Base-by-base conservation (phyloP, 2,797 vertebrate genomes). In the Acropternis orthonyx region DNA sequence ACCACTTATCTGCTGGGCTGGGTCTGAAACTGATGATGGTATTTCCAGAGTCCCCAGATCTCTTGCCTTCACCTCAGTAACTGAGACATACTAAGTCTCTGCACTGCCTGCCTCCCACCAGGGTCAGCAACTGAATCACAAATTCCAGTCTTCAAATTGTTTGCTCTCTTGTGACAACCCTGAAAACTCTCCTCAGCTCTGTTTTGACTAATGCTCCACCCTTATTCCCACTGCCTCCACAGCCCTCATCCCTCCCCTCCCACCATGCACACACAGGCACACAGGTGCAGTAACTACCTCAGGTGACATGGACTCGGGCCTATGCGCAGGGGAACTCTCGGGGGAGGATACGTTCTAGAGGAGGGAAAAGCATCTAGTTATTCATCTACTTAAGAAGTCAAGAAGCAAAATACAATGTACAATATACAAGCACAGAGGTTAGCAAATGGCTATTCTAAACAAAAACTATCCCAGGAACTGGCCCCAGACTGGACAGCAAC, bases 321-420 rank as follows among this genome's bases (percentile, higher is more conserved):
- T 98, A 97, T 99, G 99, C 41, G 98, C 98, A 97, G 99, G 99
- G 97, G 99, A 99, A 48, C 98, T 98, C 98, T 99, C 99, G 7
- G 99, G 99, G 95, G 99, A 99, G 74, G 99, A 99, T 95, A 99
- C 99, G 98, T 99, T 99, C 99, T 99, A 97, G 93, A 98, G 96
- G 97, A 97, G 94, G 97, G 93, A 98, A 98, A 98, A 98, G 96
- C 95, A 98, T 96, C 95, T 97, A 91, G 95, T 98, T 98, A 98
- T 96, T 97, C 92, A 97, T 95, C 94, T 97, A 95, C 89, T 97
- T 93, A 56, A 95, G 93, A 97, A 97, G 93, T 97, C 95, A 97
- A 96, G 93, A 97, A 97, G 89, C 93, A 98, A 98, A 98, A 93
- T 77, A 97, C 39, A 85, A 77, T 10, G 43, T 61, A 73, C 48